A percentile compares a stretch with the other conserved stretches of the same genome.
Conservation (phyloP, 2,888 invertebrate species). For the Archips xylosteana region DNA sequence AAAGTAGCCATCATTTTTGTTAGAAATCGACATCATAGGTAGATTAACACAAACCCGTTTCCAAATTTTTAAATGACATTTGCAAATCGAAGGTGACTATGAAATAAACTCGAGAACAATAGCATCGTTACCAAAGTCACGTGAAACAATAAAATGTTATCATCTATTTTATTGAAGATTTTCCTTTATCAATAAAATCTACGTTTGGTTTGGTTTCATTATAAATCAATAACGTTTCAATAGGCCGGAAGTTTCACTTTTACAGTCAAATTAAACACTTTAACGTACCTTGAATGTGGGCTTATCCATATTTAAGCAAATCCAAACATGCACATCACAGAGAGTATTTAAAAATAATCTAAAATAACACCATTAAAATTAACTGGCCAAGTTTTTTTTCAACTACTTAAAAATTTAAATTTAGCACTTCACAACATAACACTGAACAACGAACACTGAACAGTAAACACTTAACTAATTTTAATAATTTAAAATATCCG, state of each 20-base stretch:
- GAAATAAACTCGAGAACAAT: neutral
- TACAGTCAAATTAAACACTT: slow-evolving; percentile 3
- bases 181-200: neutral
- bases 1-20: no score
- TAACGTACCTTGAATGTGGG: slow-evolving; percentile 74
- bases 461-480: slow-evolving; percentile 7
- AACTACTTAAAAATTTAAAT: slow-evolving; percentile 55
- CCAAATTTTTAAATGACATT: neutral
- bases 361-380: slow-evolving; percentile 61
- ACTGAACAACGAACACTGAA: slow-evolving; percentile 1
- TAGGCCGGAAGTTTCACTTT: neutral
- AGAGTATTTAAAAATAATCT: slow-evolving; percentile 15
- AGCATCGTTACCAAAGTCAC: neutral
- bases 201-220: neutral
- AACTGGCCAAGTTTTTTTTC: slow-evolving; percentile 57
- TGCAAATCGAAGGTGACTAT: neutral
- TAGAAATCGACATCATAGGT: no score
- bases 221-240: neutral
- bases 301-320: slow-evolving; percentile 74
- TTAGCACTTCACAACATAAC: slow-evolving; percentile 49
- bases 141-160: slow-evolving; percentile 7
- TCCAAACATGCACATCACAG: slow-evolving; percentile 61
- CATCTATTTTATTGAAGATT: neutral
- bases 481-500: neutral
- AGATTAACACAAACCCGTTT: neutral